Evolutionary conservation across 1,140 invertebrate genomes (phyloP).

Genomic region (Drosophila eugracilis): DNA sequence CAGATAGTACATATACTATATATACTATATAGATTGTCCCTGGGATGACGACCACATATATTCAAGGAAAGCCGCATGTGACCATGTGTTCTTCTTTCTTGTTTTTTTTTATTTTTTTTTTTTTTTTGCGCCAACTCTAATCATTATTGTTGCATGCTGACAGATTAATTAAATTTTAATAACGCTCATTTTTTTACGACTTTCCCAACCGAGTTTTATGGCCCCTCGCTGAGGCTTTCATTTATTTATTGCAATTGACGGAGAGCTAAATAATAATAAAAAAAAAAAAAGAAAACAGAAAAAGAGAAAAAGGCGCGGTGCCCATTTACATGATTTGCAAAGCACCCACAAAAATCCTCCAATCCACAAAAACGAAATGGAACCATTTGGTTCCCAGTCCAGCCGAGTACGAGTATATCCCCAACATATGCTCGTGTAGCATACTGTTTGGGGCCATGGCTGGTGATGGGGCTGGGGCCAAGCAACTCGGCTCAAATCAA

Average conservation of each 20-base stretch:
- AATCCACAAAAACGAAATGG: constrained; percentile 11
- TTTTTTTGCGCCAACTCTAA: constrained; percentile 32
- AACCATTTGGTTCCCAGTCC: neutral
- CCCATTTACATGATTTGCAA: constrained; percentile 36
- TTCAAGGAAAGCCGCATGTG: constrained; percentile 13
- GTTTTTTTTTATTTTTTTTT: too few relatives aligned
- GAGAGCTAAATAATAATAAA: neutral
- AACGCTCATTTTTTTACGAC: constrained; percentile 58
- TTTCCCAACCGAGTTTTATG: constrained; percentile 25
- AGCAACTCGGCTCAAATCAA: constrained; percentile 39
- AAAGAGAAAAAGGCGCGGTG: neutral
- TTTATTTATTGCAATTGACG: constrained; percentile 69
- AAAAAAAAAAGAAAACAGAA: neutral
- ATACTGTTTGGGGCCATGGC: constrained; percentile 62
- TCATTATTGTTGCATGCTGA: constrained; percentile 60
- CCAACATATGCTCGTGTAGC: constrained; percentile 69
- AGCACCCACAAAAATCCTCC: neutral
- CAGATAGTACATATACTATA: neutral
- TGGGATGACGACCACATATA: constrained; percentile 27
- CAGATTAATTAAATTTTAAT: constrained; percentile 80
- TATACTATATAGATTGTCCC: constrained; percentile 15
- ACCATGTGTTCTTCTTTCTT: constrained; percentile 25
- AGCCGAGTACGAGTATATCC: constrained; percentile 6
- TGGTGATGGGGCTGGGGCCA: too few relatives aligned
- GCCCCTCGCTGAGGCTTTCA: constrained; percentile 21